Conservation (phyloP, 2,113 vertebrate genomes). For the Limanda limanda region DNA sequence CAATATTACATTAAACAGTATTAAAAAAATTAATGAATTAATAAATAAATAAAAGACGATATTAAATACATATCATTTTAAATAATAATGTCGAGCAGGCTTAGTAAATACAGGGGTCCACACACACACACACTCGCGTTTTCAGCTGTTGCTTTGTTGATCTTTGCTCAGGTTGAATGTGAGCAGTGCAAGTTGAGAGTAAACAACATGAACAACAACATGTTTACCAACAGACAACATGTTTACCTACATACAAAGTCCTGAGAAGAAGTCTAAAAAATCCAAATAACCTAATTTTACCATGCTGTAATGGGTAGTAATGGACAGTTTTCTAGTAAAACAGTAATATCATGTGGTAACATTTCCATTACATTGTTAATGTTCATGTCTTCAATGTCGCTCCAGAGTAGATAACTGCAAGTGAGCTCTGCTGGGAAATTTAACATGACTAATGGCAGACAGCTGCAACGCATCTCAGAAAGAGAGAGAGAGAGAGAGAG, state of each 20-base stretch:
- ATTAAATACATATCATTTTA: not conserved
- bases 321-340: not conserved
- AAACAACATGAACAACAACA: too few relatives aligned
- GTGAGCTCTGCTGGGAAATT: conserved; percentile 52
- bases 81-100: not conserved
- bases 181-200: too few relatives aligned
- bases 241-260: too few relatives aligned
- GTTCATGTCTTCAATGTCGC: conserved; percentile 20
- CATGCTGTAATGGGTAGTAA: too few relatives aligned
- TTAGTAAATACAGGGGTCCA: too few relatives aligned
- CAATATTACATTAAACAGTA: not conserved
- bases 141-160: too few relatives aligned
- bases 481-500: not conserved
- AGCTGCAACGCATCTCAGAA: conserved; percentile 36
- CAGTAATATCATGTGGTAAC: not conserved
- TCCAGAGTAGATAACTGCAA: conserved; percentile 39
- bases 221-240: too few relatives aligned
- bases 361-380: conserved; percentile 17
- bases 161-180: too few relatives aligned
- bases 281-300: too few relatives aligned
- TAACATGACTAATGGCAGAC: conserved; percentile 58
- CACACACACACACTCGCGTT: too few relatives aligned
- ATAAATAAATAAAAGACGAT: not conserved
- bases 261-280: too few relatives aligned
- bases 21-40: not conserved